phyloP scores from a whole-genome alignment of 2,888 invertebrate genomes.

The Miltochrista miniata region DNA sequence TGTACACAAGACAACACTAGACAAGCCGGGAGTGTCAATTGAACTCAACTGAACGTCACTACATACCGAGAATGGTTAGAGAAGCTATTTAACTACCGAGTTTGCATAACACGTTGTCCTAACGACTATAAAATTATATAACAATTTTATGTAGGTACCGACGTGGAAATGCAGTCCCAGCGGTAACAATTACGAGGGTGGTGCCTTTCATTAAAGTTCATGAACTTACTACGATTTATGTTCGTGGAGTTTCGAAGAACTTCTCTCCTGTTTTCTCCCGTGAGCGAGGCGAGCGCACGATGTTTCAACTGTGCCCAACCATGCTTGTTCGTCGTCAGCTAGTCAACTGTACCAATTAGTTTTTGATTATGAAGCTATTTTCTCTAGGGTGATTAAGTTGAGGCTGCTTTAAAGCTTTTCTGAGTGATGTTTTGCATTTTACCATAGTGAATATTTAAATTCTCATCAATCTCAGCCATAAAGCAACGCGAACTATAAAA shows the following conservation, averaged over 20 bases:
- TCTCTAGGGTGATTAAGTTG: not conserved
- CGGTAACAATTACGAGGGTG: conserved; percentile 48
- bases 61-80: too few relatives aligned
- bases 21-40: too few relatives aligned
- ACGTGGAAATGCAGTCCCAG: conserved; percentile 34
- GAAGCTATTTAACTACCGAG: too few relatives aligned
- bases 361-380: conserved; percentile 19
- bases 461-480: too few relatives aligned
- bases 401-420: too few relatives aligned
- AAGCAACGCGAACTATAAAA: too few relatives aligned
- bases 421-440: too few relatives aligned
- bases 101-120: conserved; percentile 22
- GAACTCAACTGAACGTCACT: too few relatives aligned
- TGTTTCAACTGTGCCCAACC: conserved; percentile 17
- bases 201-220: conserved; percentile 52
- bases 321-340: conserved; percentile 17
- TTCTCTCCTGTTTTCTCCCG: conserved; percentile 20
- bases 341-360: conserved; percentile 18
- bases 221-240: conserved; percentile 52
- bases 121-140: conserved; percentile 34
- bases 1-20: too few relatives aligned
- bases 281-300: conserved; percentile 24
- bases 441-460: too few relatives aligned
- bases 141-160: conserved; percentile 37
- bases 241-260: conserved; percentile 39